phyloP scores from a whole-genome alignment of 1,140 invertebrate species.

The Heliothis virescens region DNA sequence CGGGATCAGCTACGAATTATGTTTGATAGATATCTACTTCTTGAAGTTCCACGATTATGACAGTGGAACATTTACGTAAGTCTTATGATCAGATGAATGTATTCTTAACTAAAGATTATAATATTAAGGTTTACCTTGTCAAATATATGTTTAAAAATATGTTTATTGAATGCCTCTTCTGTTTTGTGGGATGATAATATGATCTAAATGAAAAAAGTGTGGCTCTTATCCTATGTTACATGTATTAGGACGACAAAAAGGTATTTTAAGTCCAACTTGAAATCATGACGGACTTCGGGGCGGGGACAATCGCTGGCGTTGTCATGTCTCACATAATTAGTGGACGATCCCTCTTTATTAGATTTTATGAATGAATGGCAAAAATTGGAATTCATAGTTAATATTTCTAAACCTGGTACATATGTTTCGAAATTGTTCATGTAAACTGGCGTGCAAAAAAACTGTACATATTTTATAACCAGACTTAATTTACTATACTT shows the following conservation, averaged over 20 bases:
- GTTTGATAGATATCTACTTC: background rate
- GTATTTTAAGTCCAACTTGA: too few relatives aligned
- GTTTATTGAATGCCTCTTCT: too few relatives aligned
- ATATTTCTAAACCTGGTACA: constrained; percentile 26
- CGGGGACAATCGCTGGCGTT: background rate
- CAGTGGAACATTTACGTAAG: background rate
- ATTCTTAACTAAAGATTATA: too few relatives aligned
- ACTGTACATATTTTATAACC: background rate
- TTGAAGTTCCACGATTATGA: background rate
- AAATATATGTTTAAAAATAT: too few relatives aligned
- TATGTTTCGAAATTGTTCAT: constrained; percentile 36
- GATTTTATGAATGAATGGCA: constrained; percentile 41
- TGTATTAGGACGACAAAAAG: too few relatives aligned
- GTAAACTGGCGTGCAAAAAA: constrained; percentile 25
- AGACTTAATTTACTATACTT: background rate
- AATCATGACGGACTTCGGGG: too few relatives aligned
- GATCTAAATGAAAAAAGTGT: too few relatives aligned
- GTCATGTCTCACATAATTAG: constrained; percentile 16
- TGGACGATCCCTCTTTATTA: constrained; percentile 29
- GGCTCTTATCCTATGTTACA: too few relatives aligned
- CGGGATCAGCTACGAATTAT: constrained; percentile 23
- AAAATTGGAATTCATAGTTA: constrained; percentile 39
- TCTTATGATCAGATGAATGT: too few relatives aligned
- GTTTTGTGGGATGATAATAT: too few relatives aligned
- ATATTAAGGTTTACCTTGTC: too few relatives aligned